Evolutionary conservation across 1,140 invertebrate species (phyloP), one percentile per base, ranked within the genome.

Genomic region (Sycophaga agraensis): DNA sequence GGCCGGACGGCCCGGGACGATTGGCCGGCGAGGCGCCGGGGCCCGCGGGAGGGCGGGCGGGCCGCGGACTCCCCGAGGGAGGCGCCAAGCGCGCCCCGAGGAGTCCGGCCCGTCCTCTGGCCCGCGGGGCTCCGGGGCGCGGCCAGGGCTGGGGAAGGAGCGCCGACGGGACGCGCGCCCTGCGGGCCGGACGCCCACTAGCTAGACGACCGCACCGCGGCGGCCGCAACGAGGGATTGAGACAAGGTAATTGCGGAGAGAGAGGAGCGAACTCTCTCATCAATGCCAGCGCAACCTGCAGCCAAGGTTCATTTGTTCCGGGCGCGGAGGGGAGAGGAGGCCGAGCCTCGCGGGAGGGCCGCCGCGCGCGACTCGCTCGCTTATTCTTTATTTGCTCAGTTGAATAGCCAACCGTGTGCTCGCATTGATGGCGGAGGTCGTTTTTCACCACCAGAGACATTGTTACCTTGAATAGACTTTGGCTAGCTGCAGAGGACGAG

Each of bases 401-500:
- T n/a, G n/a, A n/a, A n/a, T n/a, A n/a, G n/a, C n/a, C n/a, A n/a
- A n/a, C n/a, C 40, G 61, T 60, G 67, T 69, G 75, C 75, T 77
- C 68, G 76, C 76, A 79, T 79, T 78, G 77, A 79, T 75, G 68
- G 73, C 69, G 66, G 70, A 70, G 76, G 73, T 80, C 74, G 76
- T 76, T 76, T 66, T 75, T 73, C 71, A 62, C 68, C 73, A 68
- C 74, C 76, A 80, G 77, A 78, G 78, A 78, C 75, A 11, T 45
- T 73, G 78, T 78, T 79, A 73, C 76, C 78, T 80, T 80, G 78
- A 78, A 77, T 73, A 54, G 66, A 68, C 37, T 68, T 68, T 67
- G n/a, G n/a, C 19, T 55, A 50, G 14, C 17, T 21, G 37, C 17
- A 14, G 24, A 21, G 16, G 8, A 31, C n/a, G n/a, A n/a, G n/a